Base-by-base conservation (phyloP, 2,113 vertebrate species). In the Azemiops feae region DNA sequence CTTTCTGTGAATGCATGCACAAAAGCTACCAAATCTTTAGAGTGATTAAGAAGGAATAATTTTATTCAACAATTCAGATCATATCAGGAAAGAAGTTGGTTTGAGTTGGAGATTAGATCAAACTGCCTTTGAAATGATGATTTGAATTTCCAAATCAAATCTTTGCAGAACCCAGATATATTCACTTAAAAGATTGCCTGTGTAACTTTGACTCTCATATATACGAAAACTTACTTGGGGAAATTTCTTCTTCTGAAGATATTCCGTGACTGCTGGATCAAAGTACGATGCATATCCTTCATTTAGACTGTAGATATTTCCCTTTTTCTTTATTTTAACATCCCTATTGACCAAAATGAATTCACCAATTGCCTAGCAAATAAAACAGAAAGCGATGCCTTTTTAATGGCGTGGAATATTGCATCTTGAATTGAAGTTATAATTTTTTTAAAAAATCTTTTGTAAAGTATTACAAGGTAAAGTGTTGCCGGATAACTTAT, bases 251-350 rank as follows among this genome's bases (percentile, higher is more conserved):
- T 98, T 99, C 93, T 98, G 97, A n/a, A 99, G 39, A 43, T 99
- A 99, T 85, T 99, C 99, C 0, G 98, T 98, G 92, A 99, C 91
- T 1, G 98, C 98, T 55, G 99, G 98, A 94, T 99, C 98, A 23
- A 99, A 99, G 54, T 99, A 98, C 92, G 98, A 98, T n/a, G 99
- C 98, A 6, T 99, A 99, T 89, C 99, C 99, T 88, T 99, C 99
- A 52, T 99, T 99, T 53, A 99, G 96, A 97, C 99, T 99, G 98
- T 99, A 99, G 96, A 99, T 99, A 88, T 98, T 99, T 25, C 99
- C 99, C 94, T 98, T 99, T 96, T 99, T 99, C 96, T 99, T 99
- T 81, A 99, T 99, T 97, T 98, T 99, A 94, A 99, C 98, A 92
- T 99, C 96, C 86, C n/a, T 98, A 23, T 99, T 98, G 58, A 99